Evolutionary conservation across 2,888 invertebrate genomes (phyloP), one percentile per base, ranked within the genome.

Genomic region (Pelosia muscerda): DNA sequence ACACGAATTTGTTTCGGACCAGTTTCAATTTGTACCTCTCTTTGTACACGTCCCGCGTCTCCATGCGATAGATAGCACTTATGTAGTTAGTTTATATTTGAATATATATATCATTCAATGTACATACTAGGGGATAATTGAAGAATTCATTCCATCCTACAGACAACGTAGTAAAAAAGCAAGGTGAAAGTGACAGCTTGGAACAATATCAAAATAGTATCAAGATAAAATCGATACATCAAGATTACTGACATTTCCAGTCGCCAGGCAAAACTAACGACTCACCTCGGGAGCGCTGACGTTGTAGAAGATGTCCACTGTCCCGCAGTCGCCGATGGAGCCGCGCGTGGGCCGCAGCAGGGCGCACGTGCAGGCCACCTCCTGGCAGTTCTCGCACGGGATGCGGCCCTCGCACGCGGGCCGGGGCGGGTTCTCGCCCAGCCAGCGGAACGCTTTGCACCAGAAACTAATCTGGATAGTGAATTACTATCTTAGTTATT

Each of bases 201-300:
- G n/a, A n/a, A n/a, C n/a, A n/a, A n/a, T n/a, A n/a, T n/a, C n/a
- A n/a, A n/a, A n/a, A n/a, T n/a, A n/a, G n/a, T n/a, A n/a, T n/a
- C n/a, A n/a, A n/a, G n/a, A n/a, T n/a, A n/a, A n/a, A n/a, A n/a
- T n/a, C n/a, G n/a, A n/a, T n/a, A n/a, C n/a, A n/a, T n/a, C n/a
- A n/a, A n/a, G n/a, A n/a, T n/a, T n/a, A n/a, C n/a, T n/a, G n/a
- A n/a, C n/a, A n/a, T n/a, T 28, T 4, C 28, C 6, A 28, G 28
- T 28, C 2, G 28, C 2, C 9, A 34, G 9, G 31, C 31, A 34
- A 28, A 28, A 28, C 28, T 5, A 28, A 13, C 10, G n/a, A 53
- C 81, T 68, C n/a, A 91, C 91, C 63, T 81, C 78, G 0, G 91
- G 89, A 0, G 91, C 89, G 42, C 79, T 80, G 19, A 85, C 88